Percentiles rank a stretch among this genome's conserved stretches.
These are phyloP conservation scores for Esox lucius DNA, from an alignment of 2,797 vertebrate genomes.

Conservation along the genomic window DNA sequence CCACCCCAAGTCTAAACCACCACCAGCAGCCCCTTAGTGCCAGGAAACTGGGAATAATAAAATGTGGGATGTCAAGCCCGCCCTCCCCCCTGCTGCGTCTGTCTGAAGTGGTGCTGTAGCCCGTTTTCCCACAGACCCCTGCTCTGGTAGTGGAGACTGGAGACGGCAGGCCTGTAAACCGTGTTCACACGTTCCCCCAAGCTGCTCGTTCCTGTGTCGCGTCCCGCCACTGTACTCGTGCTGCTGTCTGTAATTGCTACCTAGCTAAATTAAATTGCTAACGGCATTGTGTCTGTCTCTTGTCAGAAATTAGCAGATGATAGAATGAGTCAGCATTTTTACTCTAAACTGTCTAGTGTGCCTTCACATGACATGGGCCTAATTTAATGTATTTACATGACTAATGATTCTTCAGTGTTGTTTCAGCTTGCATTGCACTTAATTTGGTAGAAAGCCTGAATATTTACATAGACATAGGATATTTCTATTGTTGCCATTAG, in stretches of 20 bases:
- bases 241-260: background rate
- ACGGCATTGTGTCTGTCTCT: constrained; percentile 4
- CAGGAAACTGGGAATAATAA: constrained; percentile 30
- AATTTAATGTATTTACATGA: background rate
- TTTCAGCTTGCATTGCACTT: background rate
- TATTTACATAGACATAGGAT: background rate
- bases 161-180: constrained; percentile 1
- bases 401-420: background rate
- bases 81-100: constrained; percentile 49
- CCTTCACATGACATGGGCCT: background rate
- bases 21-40: constrained; percentile 10
- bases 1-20: background rate
- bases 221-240: background rate
- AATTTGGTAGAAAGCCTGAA: background rate
- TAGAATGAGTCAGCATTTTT: background rate
- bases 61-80: constrained; percentile 32
- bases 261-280: background rate
- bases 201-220: background rate
- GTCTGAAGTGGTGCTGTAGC: constrained; percentile 65
- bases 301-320: background rate
- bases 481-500: background rate
- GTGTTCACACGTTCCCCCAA: background rate
- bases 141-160: background rate
- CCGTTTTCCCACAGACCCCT: constrained; percentile 1
- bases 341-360: background rate